phyloP scores from a whole-genome alignment of 2,113 vertebrate species.

The Centropus bengalensis region DNA sequence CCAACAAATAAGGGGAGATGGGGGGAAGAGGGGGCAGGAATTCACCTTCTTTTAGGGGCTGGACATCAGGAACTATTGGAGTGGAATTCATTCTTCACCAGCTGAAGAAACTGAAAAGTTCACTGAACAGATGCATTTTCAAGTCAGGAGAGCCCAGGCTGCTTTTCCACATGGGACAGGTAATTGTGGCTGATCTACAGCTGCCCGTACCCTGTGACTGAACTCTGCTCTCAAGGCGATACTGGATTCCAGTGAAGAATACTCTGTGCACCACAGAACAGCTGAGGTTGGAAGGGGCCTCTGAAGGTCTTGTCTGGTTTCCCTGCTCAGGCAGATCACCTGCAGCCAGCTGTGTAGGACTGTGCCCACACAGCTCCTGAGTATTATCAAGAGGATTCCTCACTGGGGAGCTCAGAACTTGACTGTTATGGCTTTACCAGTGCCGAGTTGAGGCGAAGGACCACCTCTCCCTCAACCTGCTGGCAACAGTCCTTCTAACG shows the following conservation, averaged over 20 bases:
- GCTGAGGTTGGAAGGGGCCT: not conserved
- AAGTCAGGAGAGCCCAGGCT: not conserved
- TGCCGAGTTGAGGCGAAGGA: not conserved
- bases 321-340: not conserved
- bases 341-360: not conserved
- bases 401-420: not conserved
- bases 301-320: not conserved
- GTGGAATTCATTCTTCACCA: not conserved
- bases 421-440: not conserved
- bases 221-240: not conserved
- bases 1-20: not conserved
- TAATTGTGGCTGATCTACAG: not conserved
- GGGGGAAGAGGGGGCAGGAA: not conserved
- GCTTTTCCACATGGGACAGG: not conserved
- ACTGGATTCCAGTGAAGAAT: not conserved
- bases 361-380: not conserved
- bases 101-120: not conserved
- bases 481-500: not conserved
- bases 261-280: not conserved
- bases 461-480: not conserved
- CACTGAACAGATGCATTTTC: not conserved
- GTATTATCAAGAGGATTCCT: not conserved
- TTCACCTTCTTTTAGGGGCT: not conserved
- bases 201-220: not conserved
- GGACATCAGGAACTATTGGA: not conserved